A percentile compares a stretch with the other conserved stretches of the same genome.
These are phyloP conservation scores for Amaurobius ferox DNA, from an alignment of 2,888 invertebrate genomes.

Conservation along the genomic window DNA sequence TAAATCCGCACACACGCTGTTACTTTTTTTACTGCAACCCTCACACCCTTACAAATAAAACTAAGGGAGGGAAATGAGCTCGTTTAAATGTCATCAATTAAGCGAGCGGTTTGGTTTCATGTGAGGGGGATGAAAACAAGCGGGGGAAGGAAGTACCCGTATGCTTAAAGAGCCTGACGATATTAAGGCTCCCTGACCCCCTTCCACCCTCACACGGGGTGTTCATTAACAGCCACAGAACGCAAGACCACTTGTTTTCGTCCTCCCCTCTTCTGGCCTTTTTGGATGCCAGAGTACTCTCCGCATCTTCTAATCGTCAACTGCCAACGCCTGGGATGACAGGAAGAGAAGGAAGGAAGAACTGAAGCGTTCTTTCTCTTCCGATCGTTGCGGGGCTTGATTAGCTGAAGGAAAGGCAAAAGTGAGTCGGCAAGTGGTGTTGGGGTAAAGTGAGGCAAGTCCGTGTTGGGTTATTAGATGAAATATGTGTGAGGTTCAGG, in stretches of 20 bases:
- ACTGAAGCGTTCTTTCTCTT: constrained; percentile 1
- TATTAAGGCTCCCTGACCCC: constrained; percentile 53
- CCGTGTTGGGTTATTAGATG: background rate
- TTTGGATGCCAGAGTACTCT: constrained; percentile 39
- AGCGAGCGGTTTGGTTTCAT: constrained; percentile 61
- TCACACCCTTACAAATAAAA: constrained; percentile 13
- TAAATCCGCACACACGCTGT: background rate
- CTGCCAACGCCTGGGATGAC: constrained; percentile 61
- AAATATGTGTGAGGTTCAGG: constrained; percentile 10
- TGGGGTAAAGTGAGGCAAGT: background rate
- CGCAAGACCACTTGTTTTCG: constrained; percentile 62
- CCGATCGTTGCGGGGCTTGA: constrained; percentile 47
- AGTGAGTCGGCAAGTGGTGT: constrained; percentile 9
- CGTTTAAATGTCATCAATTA: constrained; percentile 67
- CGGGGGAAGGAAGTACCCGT: constrained; percentile 13
- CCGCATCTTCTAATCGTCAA: constrained; percentile 51
- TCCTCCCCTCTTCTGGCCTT: constrained; percentile 47
- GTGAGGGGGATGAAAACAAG: constrained; percentile 51
- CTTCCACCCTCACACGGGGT: constrained; percentile 26
- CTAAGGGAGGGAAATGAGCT: constrained; percentile 28
- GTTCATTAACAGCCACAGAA: constrained; percentile 69
- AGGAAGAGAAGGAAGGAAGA: constrained; percentile 25
- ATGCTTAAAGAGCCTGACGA: constrained; percentile 56
- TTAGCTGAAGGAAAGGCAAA: constrained; percentile 41
- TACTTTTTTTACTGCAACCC: background rate